A percentile compares a stretch with the other conserved stretches of the same genome.
Evolutionary conservation across 2,888 invertebrate genomes (phyloP).

Genomic region (Drosophila subquinaria): DNA sequence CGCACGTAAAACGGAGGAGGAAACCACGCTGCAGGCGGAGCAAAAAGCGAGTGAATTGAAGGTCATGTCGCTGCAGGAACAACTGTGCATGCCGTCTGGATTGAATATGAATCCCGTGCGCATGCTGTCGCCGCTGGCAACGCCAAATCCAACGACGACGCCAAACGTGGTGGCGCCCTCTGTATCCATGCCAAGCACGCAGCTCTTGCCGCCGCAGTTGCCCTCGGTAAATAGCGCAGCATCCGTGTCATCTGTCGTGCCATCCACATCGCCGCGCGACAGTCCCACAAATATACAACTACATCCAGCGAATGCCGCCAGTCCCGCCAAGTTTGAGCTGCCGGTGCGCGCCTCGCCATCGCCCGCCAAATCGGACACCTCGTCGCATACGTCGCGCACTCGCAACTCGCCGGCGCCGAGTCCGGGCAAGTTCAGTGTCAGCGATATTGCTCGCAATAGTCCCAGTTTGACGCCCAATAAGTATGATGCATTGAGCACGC

Average conservation of each 20-base stretch:
- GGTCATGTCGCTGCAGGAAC: constrained; percentile 84
- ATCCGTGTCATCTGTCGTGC: constrained; percentile 17
- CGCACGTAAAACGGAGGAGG: constrained; percentile 73
- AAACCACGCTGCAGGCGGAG: constrained; percentile 68
- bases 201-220: constrained; percentile 57
- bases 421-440: constrained; percentile 85
- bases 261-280: constrained; percentile 83
- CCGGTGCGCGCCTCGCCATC: constrained; percentile 88
- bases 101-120: constrained; percentile 86
- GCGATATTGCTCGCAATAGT: constrained; percentile 84
- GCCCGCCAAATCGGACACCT: constrained; percentile 87
- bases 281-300: constrained; percentile 85
- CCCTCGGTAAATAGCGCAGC: constrained; percentile 34
- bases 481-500: constrained; percentile 70
- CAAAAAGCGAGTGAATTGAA: constrained; percentile 82
- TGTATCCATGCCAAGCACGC: constrained; percentile 22
- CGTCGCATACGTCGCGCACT: constrained; percentile 87
- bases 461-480: constrained; percentile 85
- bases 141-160: constrained; percentile 78
- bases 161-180: constrained; percentile 17
- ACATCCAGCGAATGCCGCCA: constrained; percentile 83
- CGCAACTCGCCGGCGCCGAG: constrained; percentile 87
- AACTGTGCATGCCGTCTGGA: constrained; percentile 85
- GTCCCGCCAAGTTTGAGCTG: constrained; percentile 87
- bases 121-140: constrained; percentile 83